Evolutionary conservation across 2,888 invertebrate genomes (phyloP).

Genomic region (Chymomyza fuscimana): DNA sequence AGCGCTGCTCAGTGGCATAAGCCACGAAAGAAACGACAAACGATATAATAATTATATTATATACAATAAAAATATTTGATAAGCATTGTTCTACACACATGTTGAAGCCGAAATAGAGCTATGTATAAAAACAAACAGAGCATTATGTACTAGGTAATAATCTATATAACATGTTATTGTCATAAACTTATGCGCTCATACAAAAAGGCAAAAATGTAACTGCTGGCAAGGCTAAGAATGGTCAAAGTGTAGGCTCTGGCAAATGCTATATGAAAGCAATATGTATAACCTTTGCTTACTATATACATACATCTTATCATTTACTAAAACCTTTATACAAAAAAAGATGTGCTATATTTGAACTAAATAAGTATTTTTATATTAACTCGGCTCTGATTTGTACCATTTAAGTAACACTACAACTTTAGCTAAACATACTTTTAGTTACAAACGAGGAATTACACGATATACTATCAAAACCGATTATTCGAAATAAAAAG

Average conservation of each 20-base stretch:
- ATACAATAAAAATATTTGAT: slow-evolving; percentile 18
- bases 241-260: not conserved
- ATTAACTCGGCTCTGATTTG: not conserved
- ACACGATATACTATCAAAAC: not conserved
- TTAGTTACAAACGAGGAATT: not conserved
- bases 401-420: not conserved
- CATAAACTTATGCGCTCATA: slow-evolving; percentile 1
- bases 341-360: not conserved
- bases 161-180: not conserved
- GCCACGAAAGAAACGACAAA: slow-evolving; percentile 25
- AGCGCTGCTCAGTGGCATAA: slow-evolving; percentile 53
- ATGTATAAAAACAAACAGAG: not conserved
- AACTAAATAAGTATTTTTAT: slow-evolving; percentile 3
- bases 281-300: not conserved
- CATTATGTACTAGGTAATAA: not conserved
- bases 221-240: too few species aligned
- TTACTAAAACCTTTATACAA: not conserved
- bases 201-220: not conserved
- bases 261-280: not conserved
- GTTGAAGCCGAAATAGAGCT: not conserved
- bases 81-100: slow-evolving; percentile 17
- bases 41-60: slow-evolving; percentile 15
- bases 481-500: not conserved
- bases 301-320: slow-evolving; percentile 1
- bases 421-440: not conserved